Base-by-base conservation (phyloP, 1,140 invertebrate species). In the Panagrolaimus sp. region DNA sequence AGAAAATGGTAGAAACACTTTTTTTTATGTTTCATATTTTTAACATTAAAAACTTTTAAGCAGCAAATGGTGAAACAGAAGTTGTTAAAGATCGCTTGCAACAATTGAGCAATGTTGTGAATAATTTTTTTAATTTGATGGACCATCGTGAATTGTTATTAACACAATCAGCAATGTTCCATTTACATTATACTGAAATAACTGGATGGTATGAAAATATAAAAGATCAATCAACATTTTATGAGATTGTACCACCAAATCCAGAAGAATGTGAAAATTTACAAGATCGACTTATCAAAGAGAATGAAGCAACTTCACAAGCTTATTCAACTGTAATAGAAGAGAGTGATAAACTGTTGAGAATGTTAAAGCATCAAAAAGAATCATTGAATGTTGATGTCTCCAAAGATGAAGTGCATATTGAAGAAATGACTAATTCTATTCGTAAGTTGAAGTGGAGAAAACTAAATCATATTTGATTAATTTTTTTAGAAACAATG, bases 321-420 rank as follows among this genome's bases (percentile, higher is more conserved):
- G 79, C 79, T 16, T 81, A 81, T 63, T 72, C 64, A 23, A 68
- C 70, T 13, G 73, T 82, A 31, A 75, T 82, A 45, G 61, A 44
- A 5, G 80, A 81, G 63, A 72, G 79, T 9, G 63, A 72, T 43
- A 61, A 76, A 47, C 61, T 81, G 23, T 57, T 74, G 13, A 47
- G 65, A 8, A 31, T 61, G n/a, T 65, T 80, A 25, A 46, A 70
- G 7, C 66, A 66, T 16, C 71, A 80, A 45, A 43, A 57, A 23
- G 47, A 64, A 46, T 23, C 71, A 5, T 63, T 82, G 14, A 66
- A 74, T 43, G 64, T 80, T 42, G 67, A 81, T 53, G 74, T 74
- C 53, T 9, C 53, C 0, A 65, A 67, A 25, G 46, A 75, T 27
- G 70, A 79, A 31, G 42, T 13, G 31, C 63, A 71, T 31, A 71